Evolutionary conservation across 2,797 vertebrate species (phyloP).

Genomic region (Rhabdophis nuchalis): DNA sequence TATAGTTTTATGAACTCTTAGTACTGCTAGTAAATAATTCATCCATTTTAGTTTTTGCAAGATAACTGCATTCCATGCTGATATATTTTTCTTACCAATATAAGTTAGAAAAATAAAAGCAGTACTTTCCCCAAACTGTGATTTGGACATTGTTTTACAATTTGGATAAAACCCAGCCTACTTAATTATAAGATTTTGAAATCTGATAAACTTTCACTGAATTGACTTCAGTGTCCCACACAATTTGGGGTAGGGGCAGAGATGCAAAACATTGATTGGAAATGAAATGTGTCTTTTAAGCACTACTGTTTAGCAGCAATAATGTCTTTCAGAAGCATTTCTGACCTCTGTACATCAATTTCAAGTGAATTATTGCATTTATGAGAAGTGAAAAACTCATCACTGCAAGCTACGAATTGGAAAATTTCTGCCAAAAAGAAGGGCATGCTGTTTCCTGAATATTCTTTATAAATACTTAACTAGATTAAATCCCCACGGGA

Average conservation of each 20-base stretch:
- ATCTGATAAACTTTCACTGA: not conserved
- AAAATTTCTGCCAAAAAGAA: not conserved
- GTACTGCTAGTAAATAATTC: not conserved
- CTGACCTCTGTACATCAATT: not conserved
- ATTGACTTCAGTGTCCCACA: not conserved
- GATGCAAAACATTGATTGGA: not conserved
- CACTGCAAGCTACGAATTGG: not conserved
- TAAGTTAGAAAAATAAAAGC: not conserved
- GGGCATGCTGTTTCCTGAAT: not conserved
- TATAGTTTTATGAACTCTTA: not conserved
- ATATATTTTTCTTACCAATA: not conserved
- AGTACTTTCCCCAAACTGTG: not conserved
- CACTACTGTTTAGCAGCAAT: not conserved
- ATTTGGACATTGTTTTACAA: not conserved
- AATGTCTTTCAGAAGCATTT: not conserved
- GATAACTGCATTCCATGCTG: not conserved
- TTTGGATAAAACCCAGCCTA: not conserved
- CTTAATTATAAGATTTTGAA: not conserved
- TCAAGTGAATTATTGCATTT: not conserved
- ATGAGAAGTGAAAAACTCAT: not conserved
- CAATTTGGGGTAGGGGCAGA: not conserved
- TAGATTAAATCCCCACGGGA: not conserved
- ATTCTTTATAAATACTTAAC: not conserved
- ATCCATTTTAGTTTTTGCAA: not conserved
- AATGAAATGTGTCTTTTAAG: not conserved